Conservation (phyloP, 2,888 invertebrate species). For the Microplitis manilae region DNA sequence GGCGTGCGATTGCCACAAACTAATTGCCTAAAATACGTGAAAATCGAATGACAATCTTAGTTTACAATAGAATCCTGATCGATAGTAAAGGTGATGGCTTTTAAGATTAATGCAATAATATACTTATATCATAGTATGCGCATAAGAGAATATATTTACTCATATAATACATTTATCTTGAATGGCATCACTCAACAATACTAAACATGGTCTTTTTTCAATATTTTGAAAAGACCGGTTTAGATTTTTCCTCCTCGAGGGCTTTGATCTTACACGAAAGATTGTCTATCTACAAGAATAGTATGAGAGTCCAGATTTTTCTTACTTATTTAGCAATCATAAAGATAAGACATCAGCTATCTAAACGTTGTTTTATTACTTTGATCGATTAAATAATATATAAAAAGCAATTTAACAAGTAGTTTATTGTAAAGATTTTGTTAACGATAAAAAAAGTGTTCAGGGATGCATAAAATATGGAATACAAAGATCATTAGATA, state of each 20-base stretch:
- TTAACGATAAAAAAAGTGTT: constrained; percentile 32
- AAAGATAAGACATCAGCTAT: not conserved
- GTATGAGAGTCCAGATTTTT: not conserved
- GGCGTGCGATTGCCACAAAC: constrained; percentile 13
- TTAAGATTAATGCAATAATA: not conserved
- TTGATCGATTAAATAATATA: constrained; percentile 6
- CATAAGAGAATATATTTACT: not conserved
- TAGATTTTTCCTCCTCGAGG: constrained; percentile 4
- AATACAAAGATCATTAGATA: constrained; percentile 24
- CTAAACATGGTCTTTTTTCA: not conserved
- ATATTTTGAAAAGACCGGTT: constrained; percentile 15
- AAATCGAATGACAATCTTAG: not conserved
- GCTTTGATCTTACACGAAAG: constrained; percentile 19
- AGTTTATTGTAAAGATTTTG: constrained; percentile 31
- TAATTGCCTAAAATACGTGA: not conserved
- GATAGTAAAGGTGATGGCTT: not conserved
- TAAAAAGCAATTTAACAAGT: constrained; percentile 26
- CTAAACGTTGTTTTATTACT: not conserved
- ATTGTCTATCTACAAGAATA: not conserved
- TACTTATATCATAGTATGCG: not conserved
- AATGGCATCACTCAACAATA: not conserved
- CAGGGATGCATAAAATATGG: constrained; percentile 36
- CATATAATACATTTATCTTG: not conserved
- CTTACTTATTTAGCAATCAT: not conserved
- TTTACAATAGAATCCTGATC: not conserved